Evolutionary conservation across 2,888 invertebrate species (phyloP).

Genomic region (Cheilosia variabilis): DNA sequence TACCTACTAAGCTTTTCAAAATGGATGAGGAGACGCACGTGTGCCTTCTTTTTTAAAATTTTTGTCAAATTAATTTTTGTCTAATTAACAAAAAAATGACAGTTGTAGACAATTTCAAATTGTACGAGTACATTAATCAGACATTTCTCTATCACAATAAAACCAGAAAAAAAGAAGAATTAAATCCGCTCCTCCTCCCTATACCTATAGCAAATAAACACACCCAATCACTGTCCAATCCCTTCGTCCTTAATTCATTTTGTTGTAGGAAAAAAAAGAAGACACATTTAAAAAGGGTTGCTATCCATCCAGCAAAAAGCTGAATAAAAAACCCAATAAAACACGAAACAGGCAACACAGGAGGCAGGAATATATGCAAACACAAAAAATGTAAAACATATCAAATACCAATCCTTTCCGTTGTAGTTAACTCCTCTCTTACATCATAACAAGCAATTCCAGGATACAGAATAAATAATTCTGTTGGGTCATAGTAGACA

Average conservation of each 20-base stretch:
- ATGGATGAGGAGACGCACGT: no score
- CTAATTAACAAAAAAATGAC: no score
- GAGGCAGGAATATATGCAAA: constrained; percentile 12
- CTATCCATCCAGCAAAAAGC: constrained; percentile 11
- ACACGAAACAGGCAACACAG: not conserved
- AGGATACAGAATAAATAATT: constrained; percentile 59
- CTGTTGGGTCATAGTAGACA: constrained; percentile 67
- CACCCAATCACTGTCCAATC: constrained; percentile 52
- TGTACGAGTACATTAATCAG: constrained; percentile 9
- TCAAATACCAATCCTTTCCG: constrained; percentile 55
- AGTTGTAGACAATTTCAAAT: no score
- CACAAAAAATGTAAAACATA: constrained; percentile 29
- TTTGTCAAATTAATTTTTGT: no score
- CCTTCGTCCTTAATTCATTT: constrained; percentile 57
- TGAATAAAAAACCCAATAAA: constrained; percentile 25
- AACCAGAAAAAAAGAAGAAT: constrained; percentile 5
- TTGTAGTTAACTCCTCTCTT: constrained; percentile 62
- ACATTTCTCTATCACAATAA: not conserved
- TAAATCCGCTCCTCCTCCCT: not conserved
- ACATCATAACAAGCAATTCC: constrained; percentile 70
- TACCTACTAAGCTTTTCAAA: no score
- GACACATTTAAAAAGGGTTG: constrained; percentile 48
- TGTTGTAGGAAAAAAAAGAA: constrained; percentile 26
- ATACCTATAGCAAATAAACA: constrained; percentile 16
- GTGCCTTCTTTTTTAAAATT: no score